Evolutionary conservation across 2,797 vertebrate genomes (phyloP), one percentile per base, ranked within the genome.

Genomic region (Alcedo atthis): DNA sequence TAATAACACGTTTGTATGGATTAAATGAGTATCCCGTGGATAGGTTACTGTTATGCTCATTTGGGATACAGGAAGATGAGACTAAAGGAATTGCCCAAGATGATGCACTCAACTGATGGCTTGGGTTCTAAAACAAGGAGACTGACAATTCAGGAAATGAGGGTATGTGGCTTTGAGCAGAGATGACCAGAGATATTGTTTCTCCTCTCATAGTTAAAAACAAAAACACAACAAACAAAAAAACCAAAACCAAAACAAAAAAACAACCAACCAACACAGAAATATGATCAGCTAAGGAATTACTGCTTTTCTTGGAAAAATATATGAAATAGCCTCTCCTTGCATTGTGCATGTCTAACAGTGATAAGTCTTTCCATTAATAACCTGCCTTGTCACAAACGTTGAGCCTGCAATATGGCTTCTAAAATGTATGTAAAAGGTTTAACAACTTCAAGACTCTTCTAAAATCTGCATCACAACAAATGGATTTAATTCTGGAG

Each of bases 1-100:
- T 92, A 93, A 80, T 94, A 89, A 78, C 69, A 87, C 68, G 64
- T 93, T 92, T 74, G 53, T 89, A 87, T 51, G 68, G 84, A 82
- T 81, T 25, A 64, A 11, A 20, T n/a, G 77, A 86, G 32, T 67
- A 77, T 93, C 81, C 95, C 43, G 53, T 78, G 83, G 67, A 81
- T 87, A 89, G 49, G 75, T 91, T 93, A 89, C 68, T 87, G 30
- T 87, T 92, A 67, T 53, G 28, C 9, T 85, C n/a, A 42, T 80
- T 40, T 83, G 87, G 48, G 45, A 75, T 48, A 51, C 26, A 69
- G 46, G 73, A 89, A 91, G 84, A 63, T 54, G 62, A 49, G 71
- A 77, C 4, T 91, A 71, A 93, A 92, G 71, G 40, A 66, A 22
- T 20, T 82, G 64, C 42, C 28, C 33, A 51, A 54, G 49, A 33